These are phyloP conservation scores for Blomia tropicalis DNA, from an alignment of 2,888 invertebrate genomes.

Conservation along the genomic window DNA sequence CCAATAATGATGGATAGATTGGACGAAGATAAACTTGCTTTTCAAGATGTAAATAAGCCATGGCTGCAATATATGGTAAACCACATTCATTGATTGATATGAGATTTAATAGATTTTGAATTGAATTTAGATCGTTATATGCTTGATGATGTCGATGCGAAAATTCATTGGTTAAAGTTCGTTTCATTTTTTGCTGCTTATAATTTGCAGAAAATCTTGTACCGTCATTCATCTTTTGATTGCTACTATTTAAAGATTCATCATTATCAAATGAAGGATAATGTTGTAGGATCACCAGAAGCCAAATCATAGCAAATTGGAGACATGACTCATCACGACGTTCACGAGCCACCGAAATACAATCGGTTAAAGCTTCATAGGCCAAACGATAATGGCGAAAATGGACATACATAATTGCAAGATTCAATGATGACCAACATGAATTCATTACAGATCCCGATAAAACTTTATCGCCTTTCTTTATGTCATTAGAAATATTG, in stretches of 20 bases:
- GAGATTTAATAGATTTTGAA: neutral
- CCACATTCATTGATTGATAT: constrained; percentile 11
- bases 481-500: neutral
- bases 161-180: neutral
- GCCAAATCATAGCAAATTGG: constrained; percentile 23
- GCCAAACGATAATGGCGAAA: constrained; percentile 22
- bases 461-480: neutral
- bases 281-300: constrained; percentile 22
- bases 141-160: neutral
- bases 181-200: too few species aligned
- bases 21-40: neutral
- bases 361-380: constrained; percentile 25
- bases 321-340: constrained; percentile 25
- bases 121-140: neutral
- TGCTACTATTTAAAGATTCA: neutral
- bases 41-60: constrained; percentile 17
- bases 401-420: constrained; percentile 24
- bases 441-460: neutral
- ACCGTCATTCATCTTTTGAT: neutral
- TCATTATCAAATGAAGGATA: constrained; percentile 21
- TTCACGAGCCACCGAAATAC: constrained; percentile 25
- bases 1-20: neutral
- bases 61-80: constrained; percentile 19
- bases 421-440: constrained; percentile 26
- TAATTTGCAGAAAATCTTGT: constrained; percentile 12